Evolutionary conservation across 64 coral and sea anemone genomes (phyloP).

Genomic region (Trachythela sp.): DNA sequence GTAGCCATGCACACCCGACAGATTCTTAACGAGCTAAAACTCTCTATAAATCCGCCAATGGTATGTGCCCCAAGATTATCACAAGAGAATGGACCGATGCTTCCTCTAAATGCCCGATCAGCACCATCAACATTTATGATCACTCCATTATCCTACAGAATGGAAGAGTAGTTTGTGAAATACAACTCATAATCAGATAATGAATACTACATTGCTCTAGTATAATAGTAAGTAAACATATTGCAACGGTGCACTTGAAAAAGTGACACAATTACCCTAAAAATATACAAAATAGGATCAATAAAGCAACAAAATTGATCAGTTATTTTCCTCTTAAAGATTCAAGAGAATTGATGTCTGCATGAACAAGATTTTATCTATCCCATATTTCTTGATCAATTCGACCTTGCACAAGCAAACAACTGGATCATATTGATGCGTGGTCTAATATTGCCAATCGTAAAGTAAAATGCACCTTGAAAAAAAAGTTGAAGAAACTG

Average conservation of each 20-base stretch:
- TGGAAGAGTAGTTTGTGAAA: neutral
- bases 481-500: neutral
- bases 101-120: neutral
- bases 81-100: neutral
- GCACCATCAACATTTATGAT: neutral
- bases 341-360: neutral
- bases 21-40: neutral
- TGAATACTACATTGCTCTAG: neutral
- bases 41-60: neutral
- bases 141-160: neutral
- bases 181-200: no score
- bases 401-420: neutral
- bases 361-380: conserved; percentile 48
- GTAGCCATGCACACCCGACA: neutral
- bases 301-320: neutral
- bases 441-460: neutral
- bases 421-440: neutral
- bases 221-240: neutral
- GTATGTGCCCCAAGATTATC: neutral
- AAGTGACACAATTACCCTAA: no score
- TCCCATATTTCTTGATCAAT: conserved; percentile 42
- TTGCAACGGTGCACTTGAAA: no score
- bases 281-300: no score
- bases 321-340: neutral
- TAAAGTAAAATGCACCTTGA: conserved; percentile 9